A percentile compares a stretch with the other conserved stretches of the same genome.
Conservation (phyloP, 2,797 vertebrate genomes). For the Acrocephalus scirpaceus region DNA sequence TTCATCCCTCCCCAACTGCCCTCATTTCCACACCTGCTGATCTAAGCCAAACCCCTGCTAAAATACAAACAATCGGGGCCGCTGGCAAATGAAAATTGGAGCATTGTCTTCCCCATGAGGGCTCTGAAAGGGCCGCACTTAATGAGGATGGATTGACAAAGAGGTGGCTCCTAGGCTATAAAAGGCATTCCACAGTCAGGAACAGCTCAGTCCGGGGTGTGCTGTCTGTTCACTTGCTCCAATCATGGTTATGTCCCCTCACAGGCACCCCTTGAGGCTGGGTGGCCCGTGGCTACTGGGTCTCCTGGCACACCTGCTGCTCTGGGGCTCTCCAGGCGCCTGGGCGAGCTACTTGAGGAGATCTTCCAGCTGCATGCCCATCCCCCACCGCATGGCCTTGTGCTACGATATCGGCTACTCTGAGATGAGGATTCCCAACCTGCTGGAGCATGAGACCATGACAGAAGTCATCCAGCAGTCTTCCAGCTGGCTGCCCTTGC, state of each 20-base stretch:
- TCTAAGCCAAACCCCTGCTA: slow-evolving; percentile 71
- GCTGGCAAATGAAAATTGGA: slow-evolving; percentile 63
- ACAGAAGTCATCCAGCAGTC: slow-evolving; percentile 86
- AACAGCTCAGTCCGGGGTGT: background rate
- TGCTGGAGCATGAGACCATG: slow-evolving; percentile 84
- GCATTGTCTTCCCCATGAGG: slow-evolving; percentile 69
- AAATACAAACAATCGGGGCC: slow-evolving; percentile 68
- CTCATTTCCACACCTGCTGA: slow-evolving; percentile 77
- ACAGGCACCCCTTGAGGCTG: background rate
- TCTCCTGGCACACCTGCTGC: slow-evolving; percentile 14
- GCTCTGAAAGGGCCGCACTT: slow-evolving; percentile 63
- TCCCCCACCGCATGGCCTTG: slow-evolving; percentile 82
- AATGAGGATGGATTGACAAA: slow-evolving; percentile 71
- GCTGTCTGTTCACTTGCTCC: background rate
- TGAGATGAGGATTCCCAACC: slow-evolving; percentile 85
- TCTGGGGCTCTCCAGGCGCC: background rate
- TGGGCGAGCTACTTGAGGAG: slow-evolving; percentile 65
- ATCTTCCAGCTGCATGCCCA: slow-evolving; percentile 78
- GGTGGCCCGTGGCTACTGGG: slow-evolving; percentile 10
- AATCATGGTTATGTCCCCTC: background rate
- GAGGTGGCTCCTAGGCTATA: slow-evolving; percentile 66
- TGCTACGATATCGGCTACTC: slow-evolving; percentile 86
- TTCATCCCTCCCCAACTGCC: slow-evolving; percentile 53
- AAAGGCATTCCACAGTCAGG: slow-evolving; percentile 32
- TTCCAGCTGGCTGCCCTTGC: slow-evolving; percentile 86